Conservation (phyloP, 2,888 invertebrate species). For the Machimus rusticus region DNA sequence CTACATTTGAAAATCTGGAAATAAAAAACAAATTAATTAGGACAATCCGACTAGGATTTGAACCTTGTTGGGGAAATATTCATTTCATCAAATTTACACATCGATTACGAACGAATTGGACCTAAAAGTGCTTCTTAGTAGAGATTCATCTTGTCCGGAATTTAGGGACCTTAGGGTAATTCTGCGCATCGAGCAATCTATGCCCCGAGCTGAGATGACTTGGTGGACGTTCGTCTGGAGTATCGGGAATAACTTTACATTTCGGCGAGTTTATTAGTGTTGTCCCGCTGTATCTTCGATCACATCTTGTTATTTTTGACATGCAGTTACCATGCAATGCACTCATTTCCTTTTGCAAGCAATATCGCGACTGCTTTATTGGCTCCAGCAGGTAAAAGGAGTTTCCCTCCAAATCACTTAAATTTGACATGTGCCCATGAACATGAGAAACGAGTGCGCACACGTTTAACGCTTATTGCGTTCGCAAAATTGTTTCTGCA, state of each 20-base stretch:
- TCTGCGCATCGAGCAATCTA: neutral
- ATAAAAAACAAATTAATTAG: neutral
- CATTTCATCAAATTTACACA: neutral
- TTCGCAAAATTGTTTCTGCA: neutral
- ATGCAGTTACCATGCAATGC: conserved; percentile 32
- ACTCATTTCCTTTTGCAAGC: conserved; percentile 6
- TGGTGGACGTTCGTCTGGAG: neutral
- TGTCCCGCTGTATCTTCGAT: neutral
- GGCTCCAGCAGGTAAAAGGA: conserved; percentile 3
- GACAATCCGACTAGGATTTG: neutral
- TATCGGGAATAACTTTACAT: conserved; percentile 25
- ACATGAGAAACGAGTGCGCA: conserved; percentile 25
- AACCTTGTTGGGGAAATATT: neutral
- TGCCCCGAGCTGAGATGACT: neutral
- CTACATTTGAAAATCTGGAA: conserved; percentile 89
- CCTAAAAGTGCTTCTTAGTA: neutral
- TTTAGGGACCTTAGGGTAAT: neutral
- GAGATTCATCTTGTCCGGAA: neutral
- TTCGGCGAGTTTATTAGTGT: conserved; percentile 1
- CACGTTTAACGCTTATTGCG: neutral
- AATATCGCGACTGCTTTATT: neutral
- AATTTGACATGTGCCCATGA: conserved; percentile 39
- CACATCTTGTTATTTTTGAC: conserved; percentile 26
- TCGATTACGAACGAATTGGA: neutral
- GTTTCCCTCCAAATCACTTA: conserved; percentile 25